Conservation (phyloP, 2,888 invertebrate genomes). For the Cosmopolites sordidus region DNA sequence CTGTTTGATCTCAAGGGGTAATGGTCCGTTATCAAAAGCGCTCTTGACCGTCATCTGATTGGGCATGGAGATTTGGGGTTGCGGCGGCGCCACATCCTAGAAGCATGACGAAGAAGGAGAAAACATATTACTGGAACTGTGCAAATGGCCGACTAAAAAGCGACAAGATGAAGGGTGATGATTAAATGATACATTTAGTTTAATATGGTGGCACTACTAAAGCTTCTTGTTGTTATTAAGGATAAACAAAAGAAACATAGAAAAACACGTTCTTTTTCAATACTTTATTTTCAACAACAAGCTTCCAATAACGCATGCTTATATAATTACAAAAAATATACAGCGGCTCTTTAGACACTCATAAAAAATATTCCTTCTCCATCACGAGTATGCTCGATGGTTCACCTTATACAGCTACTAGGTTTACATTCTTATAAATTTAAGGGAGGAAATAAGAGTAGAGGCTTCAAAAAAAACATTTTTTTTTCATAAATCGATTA, state of each 20-base stretch:
- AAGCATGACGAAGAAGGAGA: slow-evolving; percentile 25
- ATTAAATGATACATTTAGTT: neutral
- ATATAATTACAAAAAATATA: slow-evolving; percentile 16
- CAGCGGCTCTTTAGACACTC: slow-evolving; percentile 4
- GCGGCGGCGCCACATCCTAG: slow-evolving; percentile 19
- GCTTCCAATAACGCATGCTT: slow-evolving; percentile 23
- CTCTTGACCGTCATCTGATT: slow-evolving; percentile 47
- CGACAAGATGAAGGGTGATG: neutral
- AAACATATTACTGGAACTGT: slow-evolving; percentile 26
- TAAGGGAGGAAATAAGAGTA: no score
- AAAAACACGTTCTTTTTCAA: slow-evolving; percentile 1
- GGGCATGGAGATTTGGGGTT: slow-evolving; percentile 57
- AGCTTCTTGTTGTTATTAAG: no score
- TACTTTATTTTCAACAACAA: slow-evolving; percentile 25
- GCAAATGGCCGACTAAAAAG: slow-evolving; percentile 8
- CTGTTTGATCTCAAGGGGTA: slow-evolving; percentile 21
- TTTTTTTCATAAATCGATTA: no score
- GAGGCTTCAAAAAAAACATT: no score
- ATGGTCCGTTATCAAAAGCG: slow-evolving; percentile 38
- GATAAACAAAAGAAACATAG: no score
- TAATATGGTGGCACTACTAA: no score
- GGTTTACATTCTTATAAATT: no score
- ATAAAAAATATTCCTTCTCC: no score
- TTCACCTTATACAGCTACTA: no score
- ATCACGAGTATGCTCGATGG: no score